Evolutionary conservation across 2,888 invertebrate species (phyloP).

Genomic region (Diarsia mendica): DNA sequence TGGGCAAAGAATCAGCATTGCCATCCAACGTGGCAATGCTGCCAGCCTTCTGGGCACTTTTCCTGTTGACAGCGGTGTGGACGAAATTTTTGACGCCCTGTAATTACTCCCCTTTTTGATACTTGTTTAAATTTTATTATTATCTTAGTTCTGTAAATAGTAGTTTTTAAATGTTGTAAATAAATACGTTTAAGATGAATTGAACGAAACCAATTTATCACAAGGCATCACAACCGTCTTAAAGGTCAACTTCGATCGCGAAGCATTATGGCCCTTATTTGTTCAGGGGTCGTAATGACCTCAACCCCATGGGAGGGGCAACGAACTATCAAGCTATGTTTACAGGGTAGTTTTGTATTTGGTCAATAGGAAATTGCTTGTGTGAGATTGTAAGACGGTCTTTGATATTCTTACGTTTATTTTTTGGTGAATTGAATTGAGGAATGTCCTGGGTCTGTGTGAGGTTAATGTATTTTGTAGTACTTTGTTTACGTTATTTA

Average conservation of each 20-base stretch:
- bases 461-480: slow-evolving; percentile 21
- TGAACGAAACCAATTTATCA: slow-evolving; percentile 15
- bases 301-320: slow-evolving; percentile 29
- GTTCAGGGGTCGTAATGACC: slow-evolving; percentile 42
- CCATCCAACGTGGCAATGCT: no score
- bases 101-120: no score
- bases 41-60: no score
- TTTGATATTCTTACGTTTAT: background rate
- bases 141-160: no score
- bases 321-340: slow-evolving; percentile 37
- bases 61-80: no score
- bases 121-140: no score
- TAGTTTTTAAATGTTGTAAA: no score
- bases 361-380: slow-evolving; percentile 17
- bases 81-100: no score
- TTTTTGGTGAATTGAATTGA: background rate
- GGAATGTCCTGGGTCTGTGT: background rate
- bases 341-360: slow-evolving; percentile 10
- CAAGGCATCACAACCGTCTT: slow-evolving; percentile 9
- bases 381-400: background rate
- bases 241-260: slow-evolving; percentile 14
- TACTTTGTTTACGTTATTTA: background rate
- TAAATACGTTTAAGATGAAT: background rate
- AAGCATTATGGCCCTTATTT: slow-evolving; percentile 50
- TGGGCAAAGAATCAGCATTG: no score